These are phyloP conservation scores for Passer domesticus DNA, from an alignment of 2,113 vertebrate genomes.

Conservation along the genomic window DNA sequence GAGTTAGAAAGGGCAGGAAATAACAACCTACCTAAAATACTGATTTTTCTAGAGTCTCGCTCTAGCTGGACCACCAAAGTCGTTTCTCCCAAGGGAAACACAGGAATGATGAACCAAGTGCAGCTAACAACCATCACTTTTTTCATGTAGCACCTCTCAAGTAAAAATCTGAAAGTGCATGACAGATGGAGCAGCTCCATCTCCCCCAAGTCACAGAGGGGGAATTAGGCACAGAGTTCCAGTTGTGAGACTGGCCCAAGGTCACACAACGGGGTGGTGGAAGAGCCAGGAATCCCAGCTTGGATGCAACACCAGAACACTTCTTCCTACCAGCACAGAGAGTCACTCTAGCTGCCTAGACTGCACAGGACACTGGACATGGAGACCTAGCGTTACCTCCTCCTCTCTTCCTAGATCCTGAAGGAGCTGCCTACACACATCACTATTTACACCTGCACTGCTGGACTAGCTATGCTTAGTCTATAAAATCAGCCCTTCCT, in stretches of 20 bases:
- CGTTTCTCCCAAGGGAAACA: neutral
- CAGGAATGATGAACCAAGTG: neutral
- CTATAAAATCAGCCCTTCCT: slow-evolving; percentile 56
- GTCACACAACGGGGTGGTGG: neutral
- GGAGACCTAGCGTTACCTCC: neutral
- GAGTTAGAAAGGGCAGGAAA: slow-evolving; percentile 11
- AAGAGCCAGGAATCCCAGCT: slow-evolving; percentile 4
- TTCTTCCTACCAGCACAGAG: neutral
- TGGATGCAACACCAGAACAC: neutral
- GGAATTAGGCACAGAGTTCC: slow-evolving; percentile 39
- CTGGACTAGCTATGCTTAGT: neutral
- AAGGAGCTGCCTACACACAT: slow-evolving; percentile 1
- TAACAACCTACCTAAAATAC: neutral
- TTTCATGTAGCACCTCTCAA: slow-evolving; percentile 36
- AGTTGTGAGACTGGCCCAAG: slow-evolving; percentile 39
- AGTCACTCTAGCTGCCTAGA: neutral
- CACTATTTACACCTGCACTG: neutral
- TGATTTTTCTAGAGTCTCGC: neutral
- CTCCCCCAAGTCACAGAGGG: slow-evolving; percentile 3
- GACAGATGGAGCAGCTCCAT: slow-evolving; percentile 40
- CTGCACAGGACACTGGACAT: neutral
- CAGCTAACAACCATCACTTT: neutral
- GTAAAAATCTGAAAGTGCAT: slow-evolving; percentile 44
- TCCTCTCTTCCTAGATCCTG: neutral
- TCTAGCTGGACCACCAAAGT: slow-evolving; percentile 21